A percentile compares a stretch with the other conserved stretches of the same genome.
These are phyloP conservation scores for Lophotis ruficrista DNA, from an alignment of 2,113 vertebrate species.

Conservation along the genomic window DNA sequence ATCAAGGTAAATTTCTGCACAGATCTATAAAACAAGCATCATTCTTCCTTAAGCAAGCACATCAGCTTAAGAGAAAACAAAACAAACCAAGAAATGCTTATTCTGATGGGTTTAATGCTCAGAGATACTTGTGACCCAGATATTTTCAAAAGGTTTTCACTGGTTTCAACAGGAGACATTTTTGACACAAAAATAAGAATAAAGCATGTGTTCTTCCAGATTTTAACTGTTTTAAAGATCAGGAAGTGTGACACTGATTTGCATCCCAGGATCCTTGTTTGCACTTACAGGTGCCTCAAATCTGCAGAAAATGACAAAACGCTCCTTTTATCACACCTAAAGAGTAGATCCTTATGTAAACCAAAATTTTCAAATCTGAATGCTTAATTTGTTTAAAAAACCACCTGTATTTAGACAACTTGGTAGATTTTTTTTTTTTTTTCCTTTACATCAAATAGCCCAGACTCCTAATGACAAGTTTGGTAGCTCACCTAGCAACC, in stretches of 20 bases:
- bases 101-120: background rate
- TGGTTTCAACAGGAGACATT: background rate
- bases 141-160: background rate
- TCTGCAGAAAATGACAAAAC: background rate
- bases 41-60: background rate
- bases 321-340: background rate
- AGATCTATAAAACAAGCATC: background rate
- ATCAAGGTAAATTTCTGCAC: constrained; percentile 34
- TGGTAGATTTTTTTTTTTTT: background rate
- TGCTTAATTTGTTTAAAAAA: background rate
- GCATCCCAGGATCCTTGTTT: background rate
- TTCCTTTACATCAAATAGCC: background rate
- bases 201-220: background rate
- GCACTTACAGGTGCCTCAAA: background rate
- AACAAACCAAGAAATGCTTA: background rate
- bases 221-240: background rate
- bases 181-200: background rate
- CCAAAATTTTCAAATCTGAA: background rate
- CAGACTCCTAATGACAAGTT: background rate
- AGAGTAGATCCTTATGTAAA: background rate
- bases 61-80: background rate
- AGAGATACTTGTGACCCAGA: background rate
- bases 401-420: background rate
- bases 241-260: background rate
- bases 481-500: background rate